A percentile compares a stretch with the other conserved stretches of the same genome.
These are phyloP conservation scores for Argopecten irradians DNA, from an alignment of 1,140 invertebrate genomes.

Conservation along the genomic window DNA sequence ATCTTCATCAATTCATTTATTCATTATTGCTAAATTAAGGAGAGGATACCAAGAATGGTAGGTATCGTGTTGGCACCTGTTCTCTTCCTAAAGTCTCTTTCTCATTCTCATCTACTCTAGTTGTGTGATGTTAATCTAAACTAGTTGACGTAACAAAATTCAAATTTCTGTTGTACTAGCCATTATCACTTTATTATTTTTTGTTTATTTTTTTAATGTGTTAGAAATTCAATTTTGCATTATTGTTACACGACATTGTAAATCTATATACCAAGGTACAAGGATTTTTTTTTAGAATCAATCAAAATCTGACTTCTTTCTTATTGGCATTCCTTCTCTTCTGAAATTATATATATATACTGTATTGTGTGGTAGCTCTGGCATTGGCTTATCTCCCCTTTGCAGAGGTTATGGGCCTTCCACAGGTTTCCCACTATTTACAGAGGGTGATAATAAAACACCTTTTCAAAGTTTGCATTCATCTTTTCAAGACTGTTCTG, in stretches of 20 bases:
- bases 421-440: not conserved
- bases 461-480: no score
- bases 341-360: no score
- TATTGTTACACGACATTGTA: no score
- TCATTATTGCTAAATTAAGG: constrained; percentile 9
- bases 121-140: not conserved
- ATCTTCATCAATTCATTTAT: not conserved
- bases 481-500: no score
- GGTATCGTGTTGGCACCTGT: not conserved
- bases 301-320: not conserved
- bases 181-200: not conserved
- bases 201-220: not conserved
- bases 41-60: not conserved
- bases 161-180: not conserved
- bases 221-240: no score
- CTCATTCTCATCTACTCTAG: not conserved
- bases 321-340: not conserved
- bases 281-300: no score
- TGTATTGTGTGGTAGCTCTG: not conserved
- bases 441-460: no score
- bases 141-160: not conserved
- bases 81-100: not conserved
- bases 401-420: not conserved
- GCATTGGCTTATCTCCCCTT: not conserved
- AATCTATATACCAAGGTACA: no score